Evolutionary conservation across 2,888 invertebrate species (phyloP).

Genomic region (Conus canariensis): DNA sequence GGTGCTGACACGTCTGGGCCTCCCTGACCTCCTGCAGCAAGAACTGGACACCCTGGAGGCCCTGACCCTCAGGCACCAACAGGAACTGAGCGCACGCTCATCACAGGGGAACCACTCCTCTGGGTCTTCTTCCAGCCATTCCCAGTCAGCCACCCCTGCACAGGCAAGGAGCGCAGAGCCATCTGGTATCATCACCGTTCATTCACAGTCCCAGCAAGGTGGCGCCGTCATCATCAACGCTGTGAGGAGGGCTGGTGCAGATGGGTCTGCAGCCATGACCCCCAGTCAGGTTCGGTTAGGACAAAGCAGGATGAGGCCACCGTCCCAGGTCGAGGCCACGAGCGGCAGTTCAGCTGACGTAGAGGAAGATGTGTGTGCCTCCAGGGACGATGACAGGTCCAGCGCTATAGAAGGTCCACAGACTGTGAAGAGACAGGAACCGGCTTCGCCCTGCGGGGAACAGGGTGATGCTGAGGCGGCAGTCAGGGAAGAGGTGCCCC

Average conservation of each 20-base stretch:
- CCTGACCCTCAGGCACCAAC: constrained; percentile 19
- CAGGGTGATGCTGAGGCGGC: neutral
- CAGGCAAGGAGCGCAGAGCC: neutral
- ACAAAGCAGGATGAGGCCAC: no score
- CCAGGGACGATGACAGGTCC: neutral
- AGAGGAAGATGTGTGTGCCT: neutral
- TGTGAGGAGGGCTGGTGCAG: neutral
- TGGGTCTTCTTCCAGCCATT: neutral
- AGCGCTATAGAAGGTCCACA: no score
- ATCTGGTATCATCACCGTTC: neutral
- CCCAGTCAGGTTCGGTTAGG: constrained; percentile 12
- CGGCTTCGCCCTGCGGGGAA: neutral
- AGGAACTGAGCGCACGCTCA: neutral
- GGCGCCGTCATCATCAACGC: no score
- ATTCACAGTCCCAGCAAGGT: constrained; percentile 14
- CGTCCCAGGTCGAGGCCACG: neutral
- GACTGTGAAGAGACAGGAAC: neutral
- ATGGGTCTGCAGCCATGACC: no score
- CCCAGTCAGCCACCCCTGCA: neutral
- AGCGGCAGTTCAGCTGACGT: neutral
- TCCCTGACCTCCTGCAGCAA: constrained; percentile 65
- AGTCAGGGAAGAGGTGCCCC: no score
- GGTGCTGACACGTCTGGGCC: constrained; percentile 67
- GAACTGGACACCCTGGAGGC: constrained; percentile 47
- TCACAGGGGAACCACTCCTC: neutral